Conservation (phyloP, 2,888 invertebrate genomes). For the Eurytoma adleriae region DNA sequence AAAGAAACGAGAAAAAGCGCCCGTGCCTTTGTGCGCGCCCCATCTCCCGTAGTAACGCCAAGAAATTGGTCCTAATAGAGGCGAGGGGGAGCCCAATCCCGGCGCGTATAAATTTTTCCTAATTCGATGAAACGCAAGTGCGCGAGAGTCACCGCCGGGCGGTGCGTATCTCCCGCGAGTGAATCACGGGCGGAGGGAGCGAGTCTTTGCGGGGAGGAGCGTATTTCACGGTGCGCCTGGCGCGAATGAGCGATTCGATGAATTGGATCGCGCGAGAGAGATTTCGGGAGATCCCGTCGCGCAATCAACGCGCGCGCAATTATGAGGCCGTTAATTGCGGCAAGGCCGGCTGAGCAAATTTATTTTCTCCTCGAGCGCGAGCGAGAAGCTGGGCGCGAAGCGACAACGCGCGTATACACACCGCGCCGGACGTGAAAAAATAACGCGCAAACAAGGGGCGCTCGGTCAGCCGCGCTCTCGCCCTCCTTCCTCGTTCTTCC, state of each 20-base stretch:
- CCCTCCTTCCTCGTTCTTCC: neutral
- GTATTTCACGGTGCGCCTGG: too few species aligned
- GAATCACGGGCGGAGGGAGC: constrained; percentile 10
- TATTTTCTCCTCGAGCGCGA: constrained; percentile 13
- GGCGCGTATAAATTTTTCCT: neutral
- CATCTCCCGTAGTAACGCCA: neutral
- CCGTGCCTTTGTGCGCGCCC: neutral
- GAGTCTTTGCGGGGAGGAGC: neutral
- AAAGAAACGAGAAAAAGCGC: neutral
- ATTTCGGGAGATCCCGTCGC: neutral
- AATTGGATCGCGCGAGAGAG: constrained; percentile 4
- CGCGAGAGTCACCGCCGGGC: neutral
- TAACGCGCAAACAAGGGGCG: constrained; percentile 31
- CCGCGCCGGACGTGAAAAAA: constrained; percentile 26
- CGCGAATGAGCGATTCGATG: constrained; percentile 5
- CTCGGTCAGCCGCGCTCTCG: too few species aligned
- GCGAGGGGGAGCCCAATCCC: too few species aligned
- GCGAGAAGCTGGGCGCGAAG: neutral
- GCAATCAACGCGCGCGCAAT: neutral
- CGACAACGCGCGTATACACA: constrained; percentile 1
- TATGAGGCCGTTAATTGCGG: neutral
- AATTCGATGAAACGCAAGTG: constrained; percentile 21
- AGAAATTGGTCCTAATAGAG: too few species aligned
- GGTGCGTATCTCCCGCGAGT: neutral
- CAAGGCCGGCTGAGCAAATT: constrained; percentile 7